phyloP scores from a whole-genome alignment of 2,797 vertebrate species.

The Crax fasciolata region DNA sequence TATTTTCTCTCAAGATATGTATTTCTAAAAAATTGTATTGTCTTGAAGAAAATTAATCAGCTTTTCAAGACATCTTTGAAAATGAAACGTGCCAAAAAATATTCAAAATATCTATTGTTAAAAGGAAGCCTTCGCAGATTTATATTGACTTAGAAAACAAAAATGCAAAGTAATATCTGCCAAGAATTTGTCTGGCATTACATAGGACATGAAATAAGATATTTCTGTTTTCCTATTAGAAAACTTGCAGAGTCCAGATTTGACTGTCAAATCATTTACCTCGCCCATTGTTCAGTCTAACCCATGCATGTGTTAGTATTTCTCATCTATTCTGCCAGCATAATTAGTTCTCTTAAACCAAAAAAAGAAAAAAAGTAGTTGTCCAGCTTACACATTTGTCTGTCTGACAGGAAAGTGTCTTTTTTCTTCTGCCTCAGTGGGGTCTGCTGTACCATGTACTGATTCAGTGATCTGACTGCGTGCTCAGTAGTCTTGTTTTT shows the following conservation, averaged over 20 bases:
- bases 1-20: not conserved
- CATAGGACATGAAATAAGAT: not conserved
- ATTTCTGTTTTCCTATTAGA: not conserved
- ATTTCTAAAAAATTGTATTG: not conserved
- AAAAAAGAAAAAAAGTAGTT: not conserved
- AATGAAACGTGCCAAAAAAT: not conserved
- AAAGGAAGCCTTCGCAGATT: not conserved
- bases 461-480: conserved; percentile 45
- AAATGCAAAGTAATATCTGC: not conserved
- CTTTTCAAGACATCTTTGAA: not conserved
- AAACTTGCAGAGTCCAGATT: not conserved
- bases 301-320: not conserved
- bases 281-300: not conserved
- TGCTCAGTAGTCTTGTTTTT: conserved; percentile 5
- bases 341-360: not conserved
- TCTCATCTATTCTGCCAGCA: not conserved
- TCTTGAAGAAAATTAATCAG: not conserved
- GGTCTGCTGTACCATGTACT: conserved; percentile 24
- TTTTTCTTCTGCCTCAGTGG: conserved; percentile 23
- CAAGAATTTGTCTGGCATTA: conserved; percentile 27
- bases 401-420: not conserved
- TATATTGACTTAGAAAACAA: not conserved
- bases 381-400: not conserved
- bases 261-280: conserved; percentile 3
- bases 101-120: not conserved